phyloP scores from a whole-genome alignment of 2,888 invertebrate species.

The Quadroppia sp. region DNA sequence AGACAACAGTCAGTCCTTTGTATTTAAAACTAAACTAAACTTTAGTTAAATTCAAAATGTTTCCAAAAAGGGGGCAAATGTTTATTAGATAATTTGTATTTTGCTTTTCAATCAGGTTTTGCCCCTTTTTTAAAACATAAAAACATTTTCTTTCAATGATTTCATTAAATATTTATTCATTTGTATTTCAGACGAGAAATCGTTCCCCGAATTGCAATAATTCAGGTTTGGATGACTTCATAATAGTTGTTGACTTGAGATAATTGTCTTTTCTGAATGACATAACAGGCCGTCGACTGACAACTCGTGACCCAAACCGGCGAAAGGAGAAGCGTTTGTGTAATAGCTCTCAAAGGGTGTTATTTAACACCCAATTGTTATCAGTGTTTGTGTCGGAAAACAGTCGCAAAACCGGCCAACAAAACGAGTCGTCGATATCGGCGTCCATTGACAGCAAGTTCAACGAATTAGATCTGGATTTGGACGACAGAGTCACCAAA shows the following conservation, averaged over 20 bases:
- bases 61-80: too few relatives aligned
- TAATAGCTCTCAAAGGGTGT: constrained; percentile 29
- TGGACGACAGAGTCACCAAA: constrained; percentile 16
- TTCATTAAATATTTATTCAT: not conserved
- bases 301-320: constrained; percentile 5
- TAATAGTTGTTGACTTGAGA: not conserved
- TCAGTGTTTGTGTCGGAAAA: constrained; percentile 19
- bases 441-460: constrained; percentile 11
- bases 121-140: not conserved
- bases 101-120: not conserved
- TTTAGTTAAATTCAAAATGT: not conserved
- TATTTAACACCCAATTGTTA: constrained; percentile 27
- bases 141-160: not conserved
- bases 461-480: constrained; percentile 13
- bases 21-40: not conserved
- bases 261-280: too few relatives aligned
- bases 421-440: not conserved
- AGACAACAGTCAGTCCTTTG: constrained; percentile 9
- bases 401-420: constrained; percentile 6
- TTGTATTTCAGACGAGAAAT: constrained; percentile 20
- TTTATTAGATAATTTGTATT: not conserved
- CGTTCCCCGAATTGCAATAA: constrained; percentile 28
- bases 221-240: not conserved
- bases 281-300: constrained; percentile 13
- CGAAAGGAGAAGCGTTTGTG: constrained; percentile 8